These are phyloP conservation scores for Oasisia sp. DNA, from an alignment of 2,888 invertebrate genomes.

Conservation along the genomic window DNA sequence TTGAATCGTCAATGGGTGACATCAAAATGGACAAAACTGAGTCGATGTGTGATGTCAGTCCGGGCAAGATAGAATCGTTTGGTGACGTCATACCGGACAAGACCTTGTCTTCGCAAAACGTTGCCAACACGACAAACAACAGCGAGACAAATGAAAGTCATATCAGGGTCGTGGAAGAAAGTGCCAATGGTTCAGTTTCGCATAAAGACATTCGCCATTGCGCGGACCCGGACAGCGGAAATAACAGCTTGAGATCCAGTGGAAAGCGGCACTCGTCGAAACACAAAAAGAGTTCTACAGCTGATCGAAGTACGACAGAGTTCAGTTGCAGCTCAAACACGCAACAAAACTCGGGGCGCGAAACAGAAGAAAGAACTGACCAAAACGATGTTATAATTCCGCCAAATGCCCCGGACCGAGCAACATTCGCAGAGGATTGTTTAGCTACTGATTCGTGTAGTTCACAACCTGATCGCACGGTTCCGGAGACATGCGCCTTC, in stretches of 20 bases:
- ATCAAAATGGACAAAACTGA: no score
- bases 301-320: not conserved
- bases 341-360: not conserved
- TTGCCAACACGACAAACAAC: not conserved
- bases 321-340: not conserved
- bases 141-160: not conserved
- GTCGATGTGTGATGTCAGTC: not conserved
- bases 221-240: not conserved
- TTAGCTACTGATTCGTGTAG: not conserved
- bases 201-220: not conserved
- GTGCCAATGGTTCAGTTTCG: not conserved
- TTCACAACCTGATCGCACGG: not conserved
- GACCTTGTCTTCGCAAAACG: not conserved
- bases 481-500: not conserved
- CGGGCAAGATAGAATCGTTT: not conserved
- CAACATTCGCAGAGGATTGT: not conserved
- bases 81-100: not conserved
- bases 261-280: not conserved
- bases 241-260: not conserved
- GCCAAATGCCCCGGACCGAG: not conserved
- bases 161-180: not conserved
- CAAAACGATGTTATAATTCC: not conserved
- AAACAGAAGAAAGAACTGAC: not conserved
- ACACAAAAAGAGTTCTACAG: not conserved
- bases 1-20: not conserved